Conservation (phyloP, 2,888 invertebrate species). For the Falcaria lacertinaria region DNA sequence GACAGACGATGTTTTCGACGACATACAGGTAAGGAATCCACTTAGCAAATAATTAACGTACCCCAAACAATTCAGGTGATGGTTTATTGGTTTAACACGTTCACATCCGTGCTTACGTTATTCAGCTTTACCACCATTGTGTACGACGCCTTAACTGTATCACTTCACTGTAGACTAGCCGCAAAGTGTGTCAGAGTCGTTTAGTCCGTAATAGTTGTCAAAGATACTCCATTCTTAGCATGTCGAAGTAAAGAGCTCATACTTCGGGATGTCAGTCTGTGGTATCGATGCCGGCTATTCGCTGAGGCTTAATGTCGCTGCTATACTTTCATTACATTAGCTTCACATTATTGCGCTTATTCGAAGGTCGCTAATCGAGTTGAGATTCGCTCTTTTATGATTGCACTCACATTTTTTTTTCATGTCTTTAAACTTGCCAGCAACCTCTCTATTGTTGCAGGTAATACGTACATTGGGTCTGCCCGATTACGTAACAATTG, state of each 20-base stretch:
- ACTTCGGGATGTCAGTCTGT: conserved; percentile 55
- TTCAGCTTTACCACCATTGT: conserved; percentile 48
- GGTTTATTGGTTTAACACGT: conserved; percentile 69
- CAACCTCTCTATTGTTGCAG: conserved; percentile 21
- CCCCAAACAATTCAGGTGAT: conserved; percentile 53
- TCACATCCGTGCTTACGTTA: conserved; percentile 65
- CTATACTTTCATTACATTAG: conserved; percentile 26
- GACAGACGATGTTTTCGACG: conserved; percentile 72
- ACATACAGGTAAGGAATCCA: conserved; percentile 61
- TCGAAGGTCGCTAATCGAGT: conserved; percentile 17
- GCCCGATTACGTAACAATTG: conserved; percentile 11
- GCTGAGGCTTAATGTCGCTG: conserved; percentile 27
- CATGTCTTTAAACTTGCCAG: conserved; percentile 2
- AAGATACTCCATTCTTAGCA: conserved; percentile 42
- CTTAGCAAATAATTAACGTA: conserved; percentile 19
- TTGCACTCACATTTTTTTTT: conserved; percentile 3
- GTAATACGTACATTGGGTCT: conserved; percentile 15
- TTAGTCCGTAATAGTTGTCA: conserved; percentile 29
- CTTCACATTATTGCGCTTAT: conserved; percentile 33
- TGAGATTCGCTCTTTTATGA: conserved; percentile 5
- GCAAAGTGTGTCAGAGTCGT: conserved; percentile 27
- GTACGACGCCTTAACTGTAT: conserved; percentile 32
- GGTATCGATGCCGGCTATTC: conserved; percentile 36
- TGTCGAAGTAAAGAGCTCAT: conserved; percentile 73
- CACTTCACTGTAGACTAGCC: conserved; percentile 38